These are phyloP conservation scores for Amitus sp. DNA, from an alignment of 2,888 invertebrate species.

Conservation along the genomic window DNA sequence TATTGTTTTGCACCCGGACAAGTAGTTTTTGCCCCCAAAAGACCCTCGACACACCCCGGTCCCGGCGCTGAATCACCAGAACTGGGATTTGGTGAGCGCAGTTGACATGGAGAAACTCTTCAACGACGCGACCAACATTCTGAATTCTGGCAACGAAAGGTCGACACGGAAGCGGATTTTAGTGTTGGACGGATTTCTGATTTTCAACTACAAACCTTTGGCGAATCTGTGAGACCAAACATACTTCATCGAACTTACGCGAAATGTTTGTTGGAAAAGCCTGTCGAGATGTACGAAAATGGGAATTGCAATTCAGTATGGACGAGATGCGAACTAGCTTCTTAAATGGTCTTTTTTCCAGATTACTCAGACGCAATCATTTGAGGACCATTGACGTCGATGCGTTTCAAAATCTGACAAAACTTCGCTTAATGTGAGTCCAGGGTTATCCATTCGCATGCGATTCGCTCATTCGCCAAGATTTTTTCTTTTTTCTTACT, in stretches of 20 bases:
- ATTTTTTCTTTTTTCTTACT: not conserved
- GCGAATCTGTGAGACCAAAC: slow-evolving; percentile 75
- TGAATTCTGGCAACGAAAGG: slow-evolving; percentile 55
- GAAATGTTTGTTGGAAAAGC: slow-evolving; percentile 75
- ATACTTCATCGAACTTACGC: slow-evolving; percentile 78
- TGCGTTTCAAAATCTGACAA: slow-evolving; percentile 82
- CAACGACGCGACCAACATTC: slow-evolving; percentile 67
- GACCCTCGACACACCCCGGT: slow-evolving; percentile 74
- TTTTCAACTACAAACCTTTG: slow-evolving; percentile 77
- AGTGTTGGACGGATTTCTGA: slow-evolving; percentile 81
- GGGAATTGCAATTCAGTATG: slow-evolving; percentile 37
- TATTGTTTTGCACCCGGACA: slow-evolving; percentile 76
- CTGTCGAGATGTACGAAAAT: no score
- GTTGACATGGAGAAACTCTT: slow-evolving; percentile 80
- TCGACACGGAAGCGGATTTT: slow-evolving; percentile 68
- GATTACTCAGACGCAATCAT: slow-evolving; percentile 87
- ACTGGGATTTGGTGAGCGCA: slow-evolving; percentile 79
- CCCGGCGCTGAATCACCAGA: slow-evolving; percentile 75
- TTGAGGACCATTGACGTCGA: slow-evolving; percentile 80
- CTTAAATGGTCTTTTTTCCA: slow-evolving; percentile 65
- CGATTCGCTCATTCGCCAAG: no score
- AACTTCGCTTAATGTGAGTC: slow-evolving; percentile 89
- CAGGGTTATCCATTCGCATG: no score
- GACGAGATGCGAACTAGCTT: slow-evolving; percentile 30
- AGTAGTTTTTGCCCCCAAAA: slow-evolving; percentile 77